Percentiles rank a stretch among this genome's conserved stretches.
Evolutionary conservation across 2,113 vertebrate species (phyloP).

Genomic region (Argyrosomus japonicus): DNA sequence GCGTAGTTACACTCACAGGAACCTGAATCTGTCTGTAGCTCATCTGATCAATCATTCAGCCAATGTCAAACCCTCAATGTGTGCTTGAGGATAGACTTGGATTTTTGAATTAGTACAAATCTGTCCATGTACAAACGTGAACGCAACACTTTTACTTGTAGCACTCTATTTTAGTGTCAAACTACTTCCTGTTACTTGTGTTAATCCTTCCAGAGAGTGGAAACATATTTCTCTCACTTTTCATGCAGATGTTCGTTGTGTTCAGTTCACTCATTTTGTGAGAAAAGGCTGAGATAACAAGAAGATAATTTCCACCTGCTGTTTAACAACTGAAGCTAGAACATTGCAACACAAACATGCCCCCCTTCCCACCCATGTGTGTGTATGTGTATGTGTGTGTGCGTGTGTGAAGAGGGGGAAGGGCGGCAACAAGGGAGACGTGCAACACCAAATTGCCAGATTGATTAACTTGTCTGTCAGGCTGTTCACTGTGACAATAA

Average conservation of each 20-base stretch:
- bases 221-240: slow-evolving; percentile 1
- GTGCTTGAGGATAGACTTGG: too few species aligned
- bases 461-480: slow-evolving; percentile 85
- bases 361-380: neutral
- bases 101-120: neutral
- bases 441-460: slow-evolving; percentile 80
- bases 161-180: neutral
- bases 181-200: neutral
- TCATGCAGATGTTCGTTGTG: slow-evolving; percentile 15
- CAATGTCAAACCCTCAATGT: neutral
- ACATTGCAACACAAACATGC: slow-evolving; percentile 16
- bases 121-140: neutral
- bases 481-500: slow-evolving; percentile 80
- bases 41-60: neutral
- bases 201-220: neutral
- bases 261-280: slow-evolving; percentile 21
- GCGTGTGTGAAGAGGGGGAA: neutral
- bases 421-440: slow-evolving; percentile 56
- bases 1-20: neutral
- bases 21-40: neutral
- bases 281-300: slow-evolving; percentile 55
- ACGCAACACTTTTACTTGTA: neutral
- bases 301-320: slow-evolving; percentile 63
- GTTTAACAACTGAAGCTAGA: slow-evolving; percentile 54
- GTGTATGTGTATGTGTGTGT: slow-evolving; percentile 7